These are phyloP conservation scores for Oegoconia quadripuncta DNA, from an alignment of 2,888 invertebrate species.

Conservation along the genomic window DNA sequence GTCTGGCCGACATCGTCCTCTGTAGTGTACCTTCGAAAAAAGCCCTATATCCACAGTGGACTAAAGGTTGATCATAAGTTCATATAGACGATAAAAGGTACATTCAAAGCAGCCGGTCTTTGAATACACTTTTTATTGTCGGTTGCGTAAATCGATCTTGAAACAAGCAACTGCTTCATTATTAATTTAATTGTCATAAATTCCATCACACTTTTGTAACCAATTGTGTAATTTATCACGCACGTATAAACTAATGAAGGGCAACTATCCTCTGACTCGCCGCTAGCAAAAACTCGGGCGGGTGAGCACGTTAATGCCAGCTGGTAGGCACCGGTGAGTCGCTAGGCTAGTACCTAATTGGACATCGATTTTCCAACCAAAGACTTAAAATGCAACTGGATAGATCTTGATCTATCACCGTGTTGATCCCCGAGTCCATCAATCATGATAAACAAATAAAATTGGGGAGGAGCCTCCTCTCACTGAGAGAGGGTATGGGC, in stretches of 20 bases:
- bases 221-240: slow-evolving; percentile 27
- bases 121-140: too few relatives aligned
- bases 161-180: slow-evolving; percentile 2
- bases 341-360: slow-evolving; percentile 47
- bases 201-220: slow-evolving; percentile 26
- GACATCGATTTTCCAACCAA: slow-evolving; percentile 34
- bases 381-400: slow-evolving; percentile 14
- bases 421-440: too few relatives aligned
- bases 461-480: too few relatives aligned
- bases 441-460: too few relatives aligned
- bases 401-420: too few relatives aligned
- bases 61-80: too few relatives aligned
- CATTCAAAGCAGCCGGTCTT: too few relatives aligned
- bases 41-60: too few relatives aligned
- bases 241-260: slow-evolving; percentile 44
- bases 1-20: too few relatives aligned
- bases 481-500: too few relatives aligned
- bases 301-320: slow-evolving; percentile 38
- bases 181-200: slow-evolving; percentile 14
- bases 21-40: too few relatives aligned
- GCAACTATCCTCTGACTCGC: slow-evolving; percentile 41
- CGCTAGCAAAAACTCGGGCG: slow-evolving; percentile 49
- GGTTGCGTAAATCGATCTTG: not conserved
- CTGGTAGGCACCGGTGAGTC: slow-evolving; percentile 29
- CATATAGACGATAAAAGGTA: too few relatives aligned